A percentile compares a stretch with the other conserved stretches of the same genome.
Evolutionary conservation across 2,113 vertebrate genomes (phyloP).

Genomic region (Ailurus styani): DNA sequence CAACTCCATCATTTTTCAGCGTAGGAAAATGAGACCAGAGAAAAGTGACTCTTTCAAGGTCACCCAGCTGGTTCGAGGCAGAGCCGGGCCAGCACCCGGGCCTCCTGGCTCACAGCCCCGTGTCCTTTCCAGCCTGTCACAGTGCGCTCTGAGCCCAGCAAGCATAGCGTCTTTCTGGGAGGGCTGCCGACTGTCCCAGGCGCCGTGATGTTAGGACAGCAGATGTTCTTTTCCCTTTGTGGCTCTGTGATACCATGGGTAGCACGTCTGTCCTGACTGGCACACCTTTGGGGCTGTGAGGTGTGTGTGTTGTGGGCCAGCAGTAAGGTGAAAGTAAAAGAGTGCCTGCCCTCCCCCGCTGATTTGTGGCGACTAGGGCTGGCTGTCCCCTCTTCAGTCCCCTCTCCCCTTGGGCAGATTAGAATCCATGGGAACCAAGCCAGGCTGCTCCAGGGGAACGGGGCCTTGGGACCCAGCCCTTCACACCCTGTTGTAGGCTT

Average conservation of each 20-base stretch:
- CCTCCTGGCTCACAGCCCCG: background rate
- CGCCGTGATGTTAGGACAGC: background rate
- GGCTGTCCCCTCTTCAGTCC: background rate
- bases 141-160: fast-evolving
- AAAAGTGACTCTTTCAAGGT: background rate
- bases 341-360: background rate
- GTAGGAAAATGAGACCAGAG: background rate
- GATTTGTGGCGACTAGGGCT: background rate
- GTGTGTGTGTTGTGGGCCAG: background rate
- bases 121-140: background rate
- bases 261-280: background rate
- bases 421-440: background rate
- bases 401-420: background rate
- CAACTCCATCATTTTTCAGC: background rate
- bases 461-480: background rate
- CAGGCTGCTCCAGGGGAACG: background rate
- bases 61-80: background rate
- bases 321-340: background rate
- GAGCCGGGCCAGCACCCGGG: background rate
- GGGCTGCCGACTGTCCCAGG: background rate
- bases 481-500: background rate
- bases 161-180: background rate
- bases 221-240: background rate
- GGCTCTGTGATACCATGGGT: background rate
- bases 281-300: fast-evolving